These are phyloP conservation scores for Microcebus tavaratra DNA, from an alignment of 2,113 vertebrate genomes.

Conservation along the genomic window DNA sequence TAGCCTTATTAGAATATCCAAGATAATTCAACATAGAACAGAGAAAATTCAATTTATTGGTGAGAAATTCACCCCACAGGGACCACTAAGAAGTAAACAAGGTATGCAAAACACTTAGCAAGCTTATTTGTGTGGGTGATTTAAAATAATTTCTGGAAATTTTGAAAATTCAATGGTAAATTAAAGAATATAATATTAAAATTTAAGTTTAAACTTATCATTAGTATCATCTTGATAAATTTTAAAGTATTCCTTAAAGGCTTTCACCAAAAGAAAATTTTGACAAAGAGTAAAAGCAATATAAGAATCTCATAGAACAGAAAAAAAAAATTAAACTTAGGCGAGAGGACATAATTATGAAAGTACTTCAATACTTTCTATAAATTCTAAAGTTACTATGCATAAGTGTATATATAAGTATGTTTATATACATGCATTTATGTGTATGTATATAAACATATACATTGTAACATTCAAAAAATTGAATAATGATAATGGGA, in stretches of 20 bases:
- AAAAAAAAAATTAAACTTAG: not conserved
- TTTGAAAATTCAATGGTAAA: not conserved
- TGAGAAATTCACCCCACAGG: slow-evolving; percentile 11
- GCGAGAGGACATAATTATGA: not conserved
- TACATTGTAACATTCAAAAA: not conserved
- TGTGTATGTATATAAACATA: not conserved
- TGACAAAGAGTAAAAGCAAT: not conserved
- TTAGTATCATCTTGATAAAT: not conserved
- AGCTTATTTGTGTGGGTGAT: not conserved
- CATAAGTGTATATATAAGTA: not conserved
- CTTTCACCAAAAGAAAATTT: not conserved
- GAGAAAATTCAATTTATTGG: not conserved
- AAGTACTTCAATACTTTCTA: not conserved
- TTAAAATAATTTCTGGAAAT: not conserved
- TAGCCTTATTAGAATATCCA: not conserved
- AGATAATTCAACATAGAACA: not conserved
- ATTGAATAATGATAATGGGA: not conserved
- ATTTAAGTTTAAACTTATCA: slow-evolving; percentile 9
- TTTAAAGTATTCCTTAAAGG: not conserved
- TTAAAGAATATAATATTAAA: not conserved
- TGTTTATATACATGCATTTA: not conserved
- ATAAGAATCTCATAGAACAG: not conserved
- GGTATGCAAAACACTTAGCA: not conserved
- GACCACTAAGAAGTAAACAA: slow-evolving; percentile 33
- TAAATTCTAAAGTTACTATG: not conserved